phyloP scores from a whole-genome alignment of 2,113 vertebrate genomes.

The Ameiurus melas region DNA sequence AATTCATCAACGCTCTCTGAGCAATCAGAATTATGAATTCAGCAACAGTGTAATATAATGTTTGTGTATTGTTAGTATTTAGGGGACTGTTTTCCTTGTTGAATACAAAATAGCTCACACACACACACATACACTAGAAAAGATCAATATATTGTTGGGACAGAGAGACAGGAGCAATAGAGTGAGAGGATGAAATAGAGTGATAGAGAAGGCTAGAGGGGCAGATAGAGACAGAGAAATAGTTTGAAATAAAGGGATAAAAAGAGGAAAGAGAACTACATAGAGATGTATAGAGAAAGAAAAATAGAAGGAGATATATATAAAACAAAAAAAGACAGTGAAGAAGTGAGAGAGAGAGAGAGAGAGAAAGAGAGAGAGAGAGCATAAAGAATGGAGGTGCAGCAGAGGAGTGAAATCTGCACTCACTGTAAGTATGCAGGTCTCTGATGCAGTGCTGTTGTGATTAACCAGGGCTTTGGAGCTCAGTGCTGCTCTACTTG shows the following conservation, averaged over 20 bases:
- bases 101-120: neutral
- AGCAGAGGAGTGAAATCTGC: neutral
- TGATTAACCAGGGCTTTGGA: slow-evolving; percentile 63
- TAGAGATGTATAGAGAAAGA: neutral
- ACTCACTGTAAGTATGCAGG: slow-evolving; percentile 70
- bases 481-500: slow-evolving; percentile 68
- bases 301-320: neutral
- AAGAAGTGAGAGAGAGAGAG: neutral
- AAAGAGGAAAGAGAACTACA: neutral
- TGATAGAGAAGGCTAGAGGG: neutral
- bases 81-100: neutral
- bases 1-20: neutral
- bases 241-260: neutral
- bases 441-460: slow-evolving; percentile 64
- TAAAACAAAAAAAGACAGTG: neutral
- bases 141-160: neutral
- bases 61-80: too few relatives aligned
- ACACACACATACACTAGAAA: neutral
- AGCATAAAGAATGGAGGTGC: neutral
- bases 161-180: neutral
- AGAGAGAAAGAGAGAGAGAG: neutral
- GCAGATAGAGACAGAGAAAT: neutral
- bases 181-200: neutral
- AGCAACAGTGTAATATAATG: neutral
- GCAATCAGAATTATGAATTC: neutral